These are phyloP conservation scores for Cryptotis parvus DNA, from an alignment of 2,113 vertebrate species.

Conservation along the genomic window DNA sequence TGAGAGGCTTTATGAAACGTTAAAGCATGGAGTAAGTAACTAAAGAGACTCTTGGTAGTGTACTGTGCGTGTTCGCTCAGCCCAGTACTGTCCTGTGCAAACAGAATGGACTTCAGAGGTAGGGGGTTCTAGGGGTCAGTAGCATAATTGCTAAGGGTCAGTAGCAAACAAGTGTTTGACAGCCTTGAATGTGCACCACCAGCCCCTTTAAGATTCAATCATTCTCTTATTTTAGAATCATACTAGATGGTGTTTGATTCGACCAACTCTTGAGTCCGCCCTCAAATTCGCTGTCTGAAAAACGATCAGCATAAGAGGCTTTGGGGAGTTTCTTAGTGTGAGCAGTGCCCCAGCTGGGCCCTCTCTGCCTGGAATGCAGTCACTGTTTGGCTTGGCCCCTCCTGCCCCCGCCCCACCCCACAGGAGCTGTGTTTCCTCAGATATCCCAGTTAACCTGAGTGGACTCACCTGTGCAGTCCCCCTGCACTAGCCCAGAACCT, in stretches of 20 bases:
- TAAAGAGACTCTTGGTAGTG: neutral
- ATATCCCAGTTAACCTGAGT: neutral
- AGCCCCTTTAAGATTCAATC: neutral
- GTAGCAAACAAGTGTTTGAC: neutral
- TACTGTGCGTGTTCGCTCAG: neutral
- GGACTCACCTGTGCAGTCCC: slow-evolving; percentile 45
- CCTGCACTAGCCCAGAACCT: neutral
- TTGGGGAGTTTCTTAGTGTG: neutral
- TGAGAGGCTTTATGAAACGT: neutral
- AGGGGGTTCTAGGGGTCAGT: no score
- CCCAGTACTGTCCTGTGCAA: neutral
- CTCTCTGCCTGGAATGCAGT: neutral
- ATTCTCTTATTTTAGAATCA: neutral
- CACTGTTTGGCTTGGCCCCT: neutral
- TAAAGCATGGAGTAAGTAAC: neutral
- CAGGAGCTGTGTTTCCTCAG: neutral
- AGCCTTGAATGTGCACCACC: neutral
- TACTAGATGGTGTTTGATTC: neutral
- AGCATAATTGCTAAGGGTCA: no score
- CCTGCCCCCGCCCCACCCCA: neutral
- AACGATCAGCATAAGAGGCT: slow-evolving; percentile 22
- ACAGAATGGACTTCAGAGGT: neutral
- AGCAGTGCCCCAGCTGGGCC: neutral
- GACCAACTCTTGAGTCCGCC: neutral
- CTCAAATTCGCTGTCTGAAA: neutral